Percentiles rank a stretch among this genome's conserved stretches.
phyloP scores from a whole-genome alignment of 2,888 invertebrate genomes.

The Lydus trimaculatus region DNA sequence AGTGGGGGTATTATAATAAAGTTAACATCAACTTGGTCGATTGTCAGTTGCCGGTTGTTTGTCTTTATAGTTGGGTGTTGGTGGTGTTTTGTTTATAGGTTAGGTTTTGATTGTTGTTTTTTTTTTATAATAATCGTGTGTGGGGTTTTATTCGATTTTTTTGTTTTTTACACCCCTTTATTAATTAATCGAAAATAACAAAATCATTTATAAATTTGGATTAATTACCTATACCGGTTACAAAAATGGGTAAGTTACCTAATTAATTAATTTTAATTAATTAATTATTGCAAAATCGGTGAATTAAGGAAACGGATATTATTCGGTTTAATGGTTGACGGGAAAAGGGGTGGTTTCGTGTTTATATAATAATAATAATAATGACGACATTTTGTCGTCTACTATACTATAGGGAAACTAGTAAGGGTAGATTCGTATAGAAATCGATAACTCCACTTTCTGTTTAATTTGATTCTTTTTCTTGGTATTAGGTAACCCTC shows the following conservation, averaged over 20 bases:
- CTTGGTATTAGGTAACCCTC: background rate
- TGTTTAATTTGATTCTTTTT: background rate
- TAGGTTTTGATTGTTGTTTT: background rate
- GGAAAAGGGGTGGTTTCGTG: background rate
- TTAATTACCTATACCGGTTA: no score
- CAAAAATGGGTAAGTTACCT: background rate
- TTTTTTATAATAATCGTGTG: background rate
- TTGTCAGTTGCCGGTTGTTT: conserved; percentile 9
- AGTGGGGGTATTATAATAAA: conserved; percentile 6
- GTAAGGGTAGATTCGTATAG: no score
- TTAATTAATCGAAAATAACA: no score
- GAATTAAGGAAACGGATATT: background rate
- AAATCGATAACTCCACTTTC: background rate
- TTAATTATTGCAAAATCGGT: no score
- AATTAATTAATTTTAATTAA: background rate
- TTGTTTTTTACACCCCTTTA: background rate
- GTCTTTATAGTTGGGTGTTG: background rate
- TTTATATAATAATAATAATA: background rate
- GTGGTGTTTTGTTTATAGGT: background rate
- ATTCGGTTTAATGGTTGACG: no score
- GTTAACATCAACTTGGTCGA: background rate
- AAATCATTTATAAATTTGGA: no score
- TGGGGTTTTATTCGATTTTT: background rate
- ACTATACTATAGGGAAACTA: background rate
- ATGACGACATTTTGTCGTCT: background rate